phyloP scores from a whole-genome alignment of 2,888 invertebrate genomes.

The Alloplasta piceator region DNA sequence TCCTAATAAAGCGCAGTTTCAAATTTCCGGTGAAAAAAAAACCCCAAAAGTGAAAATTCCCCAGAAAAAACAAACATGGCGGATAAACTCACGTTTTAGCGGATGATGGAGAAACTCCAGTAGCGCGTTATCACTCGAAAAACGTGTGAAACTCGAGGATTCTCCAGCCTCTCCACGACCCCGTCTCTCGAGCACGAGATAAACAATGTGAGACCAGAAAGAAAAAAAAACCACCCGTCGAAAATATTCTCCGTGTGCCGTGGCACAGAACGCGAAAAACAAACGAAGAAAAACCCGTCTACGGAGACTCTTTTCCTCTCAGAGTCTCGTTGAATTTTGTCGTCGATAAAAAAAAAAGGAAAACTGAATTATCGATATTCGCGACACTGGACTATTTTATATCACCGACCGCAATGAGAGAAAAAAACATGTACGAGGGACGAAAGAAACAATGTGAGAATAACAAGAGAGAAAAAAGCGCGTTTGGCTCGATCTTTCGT shows the following conservation, averaged over 20 bases:
- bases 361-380: not conserved
- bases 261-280: no score
- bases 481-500: not conserved
- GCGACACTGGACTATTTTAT: not conserved
- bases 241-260: no score
- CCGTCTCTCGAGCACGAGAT: no score
- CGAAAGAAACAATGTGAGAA: not conserved
- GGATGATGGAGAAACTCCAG: conserved; percentile 46
- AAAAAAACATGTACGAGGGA: no score
- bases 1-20: no score
- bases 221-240: no score
- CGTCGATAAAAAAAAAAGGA: not conserved
- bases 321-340: not conserved
- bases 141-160: not conserved
- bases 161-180: not conserved
- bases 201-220: no score
- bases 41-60: no score
- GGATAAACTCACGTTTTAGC: conserved; percentile 59
- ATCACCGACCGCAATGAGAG: conserved; percentile 19
- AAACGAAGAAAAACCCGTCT: no score
- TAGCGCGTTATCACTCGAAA: conserved; percentile 29
- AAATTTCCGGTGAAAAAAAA: no score
- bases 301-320: no score
- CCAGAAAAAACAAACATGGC: no score
- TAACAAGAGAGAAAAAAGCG: not conserved